Percentiles rank a stretch among this genome's conserved stretches.
Conservation (phyloP, 2,888 invertebrate genomes). For the Helleia helle region DNA sequence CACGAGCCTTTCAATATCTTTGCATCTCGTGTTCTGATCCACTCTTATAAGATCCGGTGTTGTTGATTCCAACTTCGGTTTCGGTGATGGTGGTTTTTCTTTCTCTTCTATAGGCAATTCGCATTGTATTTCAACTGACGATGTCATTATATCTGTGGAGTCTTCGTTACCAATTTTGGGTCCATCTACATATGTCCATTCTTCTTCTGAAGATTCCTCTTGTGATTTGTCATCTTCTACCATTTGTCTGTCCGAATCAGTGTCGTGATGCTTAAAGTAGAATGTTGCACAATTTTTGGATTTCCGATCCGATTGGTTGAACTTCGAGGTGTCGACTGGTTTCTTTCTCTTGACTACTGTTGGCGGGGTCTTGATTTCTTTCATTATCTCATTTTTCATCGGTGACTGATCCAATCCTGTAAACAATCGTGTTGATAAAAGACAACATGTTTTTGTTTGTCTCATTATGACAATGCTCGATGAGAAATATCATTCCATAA, state of each 20-base stretch:
- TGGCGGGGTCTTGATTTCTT: conserved; percentile 49
- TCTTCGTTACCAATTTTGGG: conserved; percentile 58
- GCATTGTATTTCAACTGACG: conserved; percentile 64
- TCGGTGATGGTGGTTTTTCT: conserved; percentile 41
- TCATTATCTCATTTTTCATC: conserved; percentile 32
- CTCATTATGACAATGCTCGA: conserved; percentile 25
- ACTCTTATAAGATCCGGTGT: conserved; percentile 64
- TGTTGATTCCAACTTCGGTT: conserved; percentile 47
- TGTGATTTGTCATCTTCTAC: conserved; percentile 61
- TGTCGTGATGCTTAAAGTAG: conserved; percentile 90
- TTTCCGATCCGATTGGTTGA: conserved; percentile 82
- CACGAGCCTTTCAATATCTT: conserved; percentile 83
- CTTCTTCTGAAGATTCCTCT: conserved; percentile 65
- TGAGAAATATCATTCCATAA: conserved; percentile 22
- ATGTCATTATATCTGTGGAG: conserved; percentile 66
- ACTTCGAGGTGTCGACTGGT: conserved; percentile 74
- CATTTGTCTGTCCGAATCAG: conserved; percentile 85
- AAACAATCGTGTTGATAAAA: conserved; percentile 18
- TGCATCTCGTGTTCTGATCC: conserved; percentile 65
- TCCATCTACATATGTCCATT: conserved; percentile 79
- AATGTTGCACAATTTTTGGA: conserved; percentile 88
- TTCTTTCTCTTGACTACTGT: conserved; percentile 67
- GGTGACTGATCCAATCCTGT: conserved; percentile 43
- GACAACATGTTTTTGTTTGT: conserved; percentile 32
- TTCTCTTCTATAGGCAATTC: conserved; percentile 52